Conservation (phyloP, 2,888 invertebrate species). For the Clostera curtula region DNA sequence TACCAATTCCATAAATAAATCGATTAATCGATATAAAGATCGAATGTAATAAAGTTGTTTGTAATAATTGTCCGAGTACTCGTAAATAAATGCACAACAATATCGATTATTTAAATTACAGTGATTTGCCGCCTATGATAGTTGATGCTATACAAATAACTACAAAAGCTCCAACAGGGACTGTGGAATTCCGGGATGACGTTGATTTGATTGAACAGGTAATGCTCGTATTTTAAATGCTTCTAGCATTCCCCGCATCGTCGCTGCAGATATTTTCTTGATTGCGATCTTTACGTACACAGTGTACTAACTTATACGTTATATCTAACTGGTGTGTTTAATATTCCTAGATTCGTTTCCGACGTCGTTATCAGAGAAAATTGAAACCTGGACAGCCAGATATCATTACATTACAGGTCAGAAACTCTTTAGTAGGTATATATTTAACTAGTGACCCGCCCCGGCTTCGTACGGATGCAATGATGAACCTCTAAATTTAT, state of each 20-base stretch:
- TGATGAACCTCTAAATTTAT: no score
- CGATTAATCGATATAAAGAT: no score
- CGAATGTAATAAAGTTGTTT: no score
- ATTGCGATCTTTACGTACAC: no score
- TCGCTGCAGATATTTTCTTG: no score
- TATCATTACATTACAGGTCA: constrained; percentile 69
- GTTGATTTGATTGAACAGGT: constrained; percentile 72
- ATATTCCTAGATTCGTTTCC: constrained; percentile 67
- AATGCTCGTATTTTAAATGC: neutral
- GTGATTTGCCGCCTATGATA: constrained; percentile 43
- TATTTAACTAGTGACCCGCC: no score
- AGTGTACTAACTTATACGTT: constrained; percentile 5
- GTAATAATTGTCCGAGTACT: no score
- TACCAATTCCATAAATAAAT: no score
- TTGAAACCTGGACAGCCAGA: constrained; percentile 66
- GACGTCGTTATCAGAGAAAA: constrained; percentile 75
- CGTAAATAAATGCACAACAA: no score
- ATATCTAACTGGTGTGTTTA: constrained; percentile 1
- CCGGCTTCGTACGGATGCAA: no score
- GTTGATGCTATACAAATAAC: constrained; percentile 42
- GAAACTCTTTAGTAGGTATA: constrained; percentile 1
- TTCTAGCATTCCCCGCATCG: neutral
- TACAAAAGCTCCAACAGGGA: constrained; percentile 54
- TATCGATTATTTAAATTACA: no score
- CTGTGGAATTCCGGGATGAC: constrained; percentile 68